These are phyloP conservation scores for Drosophila algonquin DNA, from an alignment of 2,888 invertebrate species.

Conservation along the genomic window DNA sequence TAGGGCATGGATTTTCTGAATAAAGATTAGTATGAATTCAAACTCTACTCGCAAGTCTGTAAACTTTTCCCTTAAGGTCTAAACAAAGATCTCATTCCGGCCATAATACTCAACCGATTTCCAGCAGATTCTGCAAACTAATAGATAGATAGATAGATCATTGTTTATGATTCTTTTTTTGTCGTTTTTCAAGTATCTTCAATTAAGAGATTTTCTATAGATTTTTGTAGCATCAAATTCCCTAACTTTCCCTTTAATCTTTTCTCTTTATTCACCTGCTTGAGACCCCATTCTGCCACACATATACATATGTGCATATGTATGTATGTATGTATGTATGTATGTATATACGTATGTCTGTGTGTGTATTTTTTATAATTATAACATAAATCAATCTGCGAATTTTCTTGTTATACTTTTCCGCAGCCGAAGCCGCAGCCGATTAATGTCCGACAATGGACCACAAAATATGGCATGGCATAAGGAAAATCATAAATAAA, in stretches of 20 bases:
- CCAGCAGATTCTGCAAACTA: no score
- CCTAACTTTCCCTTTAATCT: neutral
- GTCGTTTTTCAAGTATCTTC: no score
- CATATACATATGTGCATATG: neutral
- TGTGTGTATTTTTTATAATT: slow-evolving; percentile 59
- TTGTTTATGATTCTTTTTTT: no score
- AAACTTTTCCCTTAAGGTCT: no score
- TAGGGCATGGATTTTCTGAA: no score
- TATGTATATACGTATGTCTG: neutral
- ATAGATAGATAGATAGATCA: no score
- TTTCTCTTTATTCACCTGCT: neutral
- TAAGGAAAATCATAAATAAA: slow-evolving; percentile 76
- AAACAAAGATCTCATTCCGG: no score
- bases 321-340: neutral
- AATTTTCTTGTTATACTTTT: slow-evolving; percentile 74
- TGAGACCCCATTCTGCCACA: neutral
- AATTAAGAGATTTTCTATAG: no score
- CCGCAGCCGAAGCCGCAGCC: slow-evolving; percentile 53
- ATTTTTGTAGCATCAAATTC: no score
- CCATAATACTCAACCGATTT: no score
- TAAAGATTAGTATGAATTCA: no score
- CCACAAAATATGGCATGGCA: slow-evolving; percentile 73
- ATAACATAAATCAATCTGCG: slow-evolving; percentile 76
- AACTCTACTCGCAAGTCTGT: no score
- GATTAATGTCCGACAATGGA: slow-evolving; percentile 74